Evolutionary conservation across 2,888 invertebrate genomes (phyloP), one percentile per base, ranked within the genome.

Genomic region (Sphaerophoria taeniata): DNA sequence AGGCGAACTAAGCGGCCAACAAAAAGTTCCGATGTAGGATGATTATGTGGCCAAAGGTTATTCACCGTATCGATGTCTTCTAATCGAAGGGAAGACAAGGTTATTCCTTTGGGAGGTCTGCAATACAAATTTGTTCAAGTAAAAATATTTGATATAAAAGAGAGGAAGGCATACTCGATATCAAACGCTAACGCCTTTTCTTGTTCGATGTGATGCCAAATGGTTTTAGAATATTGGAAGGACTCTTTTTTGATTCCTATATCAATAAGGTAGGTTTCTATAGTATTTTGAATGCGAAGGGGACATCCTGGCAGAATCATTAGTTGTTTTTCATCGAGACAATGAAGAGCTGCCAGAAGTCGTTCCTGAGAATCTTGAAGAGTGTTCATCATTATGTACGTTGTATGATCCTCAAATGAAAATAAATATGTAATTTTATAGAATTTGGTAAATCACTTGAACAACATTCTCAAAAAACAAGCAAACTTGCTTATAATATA

Each of bases 181-280:
- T 63, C 51, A 70, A 90, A 90, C 4, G 87, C 82, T 2, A 87
- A 74, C 0, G 89, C 88, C 89, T 58, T 3, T 89, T 88, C 24
- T 76, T 89, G 16, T n/a, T 87, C 69, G 31, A 88, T 88, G 63
- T 80, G 88, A 60, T 89, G 88, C 90, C 89, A 91, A 58, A 87
- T 34, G 0, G 63, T 74, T 2, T 0, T 55, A 2, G 16, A 2
- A n/a, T 6, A 12, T 33, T 11, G 16, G 6, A 63, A 70, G 4
- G 67, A 51, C 0, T 51, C 88, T 58, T 36, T 60, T 4, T 0
- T 5, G 0, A 87, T 6, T 36, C 88, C 82, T 31, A 75, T 34
- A 14, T 87, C 61, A 0, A 56, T 12, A 51, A 87, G 87, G 5
- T 87, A 82, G 36, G 77, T 69, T 11, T 88, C 81, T 0, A 89